These are phyloP conservation scores for Alitta virens DNA, from an alignment of 2,888 invertebrate genomes.

Conservation along the genomic window DNA sequence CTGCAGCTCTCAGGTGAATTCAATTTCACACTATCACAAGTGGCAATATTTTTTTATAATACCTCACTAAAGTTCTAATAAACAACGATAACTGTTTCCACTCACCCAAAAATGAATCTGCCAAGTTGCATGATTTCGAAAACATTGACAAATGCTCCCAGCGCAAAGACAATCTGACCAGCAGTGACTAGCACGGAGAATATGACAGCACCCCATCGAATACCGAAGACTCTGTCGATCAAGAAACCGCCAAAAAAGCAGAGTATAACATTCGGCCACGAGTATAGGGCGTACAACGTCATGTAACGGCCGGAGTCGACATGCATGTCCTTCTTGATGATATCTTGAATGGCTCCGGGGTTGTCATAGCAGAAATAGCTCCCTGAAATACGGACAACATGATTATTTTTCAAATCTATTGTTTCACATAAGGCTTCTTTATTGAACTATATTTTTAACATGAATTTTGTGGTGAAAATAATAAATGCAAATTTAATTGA, in stretches of 20 bases:
- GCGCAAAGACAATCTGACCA: slow-evolving; percentile 86
- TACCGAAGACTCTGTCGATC: slow-evolving; percentile 91
- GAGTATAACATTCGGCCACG: slow-evolving; percentile 94
- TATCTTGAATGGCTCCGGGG: slow-evolving; percentile 87
- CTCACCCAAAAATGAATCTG: slow-evolving; percentile 85
- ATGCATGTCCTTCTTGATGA: slow-evolving; percentile 77
- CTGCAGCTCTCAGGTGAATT: too few relatives aligned
- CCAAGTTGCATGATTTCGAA: slow-evolving; percentile 90
- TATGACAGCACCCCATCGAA: slow-evolving; percentile 85
- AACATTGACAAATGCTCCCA: slow-evolving; percentile 74
- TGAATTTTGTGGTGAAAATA: too few relatives aligned
- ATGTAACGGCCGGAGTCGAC: slow-evolving; percentile 81
- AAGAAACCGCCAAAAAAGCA: slow-evolving; percentile 96
- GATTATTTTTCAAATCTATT: too few relatives aligned
- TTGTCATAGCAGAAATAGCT: slow-evolving; percentile 94
- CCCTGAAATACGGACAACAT: slow-evolving; percentile 20
- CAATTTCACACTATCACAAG: too few relatives aligned
- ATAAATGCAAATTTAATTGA: too few relatives aligned
- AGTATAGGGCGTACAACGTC: slow-evolving; percentile 85
- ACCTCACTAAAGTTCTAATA: neutral
- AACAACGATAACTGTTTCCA: slow-evolving; percentile 1
- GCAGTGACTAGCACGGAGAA: slow-evolving; percentile 83
- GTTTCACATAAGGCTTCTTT: too few relatives aligned
- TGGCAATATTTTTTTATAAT: too few relatives aligned
- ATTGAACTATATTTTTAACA: too few relatives aligned